These are phyloP conservation scores for Theristicus caerulescens DNA, from an alignment of 2,113 vertebrate genomes.

Conservation along the genomic window DNA sequence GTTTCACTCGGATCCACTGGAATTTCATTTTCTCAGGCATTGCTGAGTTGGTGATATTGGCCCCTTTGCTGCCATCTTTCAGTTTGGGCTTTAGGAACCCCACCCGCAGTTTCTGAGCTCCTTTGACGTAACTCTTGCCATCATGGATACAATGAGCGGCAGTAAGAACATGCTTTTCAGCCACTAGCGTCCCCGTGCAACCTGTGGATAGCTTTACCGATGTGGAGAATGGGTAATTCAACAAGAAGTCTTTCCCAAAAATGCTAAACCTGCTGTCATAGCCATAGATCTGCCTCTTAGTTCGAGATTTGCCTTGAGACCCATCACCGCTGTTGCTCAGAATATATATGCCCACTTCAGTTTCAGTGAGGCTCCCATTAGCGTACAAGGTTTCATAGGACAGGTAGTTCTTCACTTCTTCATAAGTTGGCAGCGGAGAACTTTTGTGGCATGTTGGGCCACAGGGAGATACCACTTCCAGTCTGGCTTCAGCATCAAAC, in stretches of 20 bases:
- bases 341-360: conserved; percentile 87
- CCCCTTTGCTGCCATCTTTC: conserved; percentile 73
- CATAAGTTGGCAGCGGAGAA: conserved; percentile 81
- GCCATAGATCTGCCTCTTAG: conserved; percentile 93
- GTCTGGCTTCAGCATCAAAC: conserved; percentile 81
- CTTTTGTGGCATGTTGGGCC: conserved; percentile 89
- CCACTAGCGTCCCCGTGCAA: conserved; percentile 91
- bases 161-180: conserved; percentile 92
- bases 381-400: conserved; percentile 92
- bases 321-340: conserved; percentile 46
- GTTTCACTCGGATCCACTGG: conserved; percentile 96
- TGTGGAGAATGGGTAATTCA: conserved; percentile 92
- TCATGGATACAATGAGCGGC: conserved; percentile 96
- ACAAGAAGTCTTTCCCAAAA: conserved; percentile 88
- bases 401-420: conserved; percentile 84
- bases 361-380: conserved; percentile 87
- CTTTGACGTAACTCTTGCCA: conserved; percentile 95
- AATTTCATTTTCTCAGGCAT: conserved; percentile 87
- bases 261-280: conserved; percentile 94
- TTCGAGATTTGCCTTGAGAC: conserved; percentile 71
- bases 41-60: conserved; percentile 60
- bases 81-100: conserved; percentile 89
- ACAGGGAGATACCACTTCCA: conserved; percentile 87
- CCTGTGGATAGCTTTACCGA: conserved; percentile 95
- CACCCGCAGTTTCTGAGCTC: conserved; percentile 91